A percentile compares a stretch with the other conserved stretches of the same genome.
phyloP scores from a whole-genome alignment of 1,140 invertebrate species.

The Drosophila parabipectinata region DNA sequence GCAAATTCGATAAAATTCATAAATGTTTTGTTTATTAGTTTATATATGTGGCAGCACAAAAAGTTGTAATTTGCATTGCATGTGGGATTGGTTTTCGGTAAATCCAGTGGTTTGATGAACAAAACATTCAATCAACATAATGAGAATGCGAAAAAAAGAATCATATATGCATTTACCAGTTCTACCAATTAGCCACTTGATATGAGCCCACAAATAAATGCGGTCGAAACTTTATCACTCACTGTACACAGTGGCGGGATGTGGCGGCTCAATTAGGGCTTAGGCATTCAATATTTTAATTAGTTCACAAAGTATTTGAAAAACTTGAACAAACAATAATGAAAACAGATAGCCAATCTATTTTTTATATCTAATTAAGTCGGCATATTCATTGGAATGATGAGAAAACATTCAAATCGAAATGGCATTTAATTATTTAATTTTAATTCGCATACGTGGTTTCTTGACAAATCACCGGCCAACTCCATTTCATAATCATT shows the following conservation, averaged over 20 bases:
- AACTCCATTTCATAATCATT: slow-evolving; percentile 37
- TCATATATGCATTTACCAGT: slow-evolving; percentile 12
- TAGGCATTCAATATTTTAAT: slow-evolving; percentile 43
- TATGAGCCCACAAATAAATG: slow-evolving; percentile 13
- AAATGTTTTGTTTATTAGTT: slow-evolving; percentile 68
- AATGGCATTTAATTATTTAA: slow-evolving; percentile 12
- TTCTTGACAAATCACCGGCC: slow-evolving; percentile 22
- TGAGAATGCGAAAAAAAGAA: slow-evolving; percentile 34
- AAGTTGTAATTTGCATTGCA: slow-evolving; percentile 64
- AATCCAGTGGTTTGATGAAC: slow-evolving; percentile 23
- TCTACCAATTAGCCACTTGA: slow-evolving; percentile 41
- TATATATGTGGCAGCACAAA: slow-evolving; percentile 20
- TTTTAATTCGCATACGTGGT: slow-evolving; percentile 12
- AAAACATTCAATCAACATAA: slow-evolving; percentile 73
- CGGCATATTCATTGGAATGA: background rate
- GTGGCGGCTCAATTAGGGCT: slow-evolving; percentile 22
- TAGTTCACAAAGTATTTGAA: slow-evolving; percentile 39
- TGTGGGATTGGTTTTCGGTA: slow-evolving; percentile 38
- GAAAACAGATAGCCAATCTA: slow-evolving; percentile 29
- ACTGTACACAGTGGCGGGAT: background rate
- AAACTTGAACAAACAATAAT: slow-evolving; percentile 38
- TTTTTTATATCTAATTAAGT: slow-evolving; percentile 14
- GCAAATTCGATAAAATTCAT: slow-evolving; percentile 54
- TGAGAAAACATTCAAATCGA: background rate
- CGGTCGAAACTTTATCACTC: slow-evolving; percentile 21